These are phyloP conservation scores for Spheniscus mendiculus DNA, from an alignment of 2,113 vertebrate genomes.

Conservation along the genomic window DNA sequence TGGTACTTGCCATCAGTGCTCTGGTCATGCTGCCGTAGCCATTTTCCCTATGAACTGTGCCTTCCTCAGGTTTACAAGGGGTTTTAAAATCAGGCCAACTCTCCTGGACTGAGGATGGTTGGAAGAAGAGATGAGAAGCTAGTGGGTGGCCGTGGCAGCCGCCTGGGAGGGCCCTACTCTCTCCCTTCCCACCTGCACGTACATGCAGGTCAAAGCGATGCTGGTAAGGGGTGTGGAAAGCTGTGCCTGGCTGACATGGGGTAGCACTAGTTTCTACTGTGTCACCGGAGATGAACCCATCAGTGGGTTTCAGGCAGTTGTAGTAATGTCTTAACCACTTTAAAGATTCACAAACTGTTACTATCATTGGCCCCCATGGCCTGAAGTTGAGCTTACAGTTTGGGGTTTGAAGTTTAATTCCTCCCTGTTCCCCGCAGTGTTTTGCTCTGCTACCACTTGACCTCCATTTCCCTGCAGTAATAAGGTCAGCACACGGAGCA, in stretches of 20 bases:
- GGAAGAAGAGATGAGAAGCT: not conserved
- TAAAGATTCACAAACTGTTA: not conserved
- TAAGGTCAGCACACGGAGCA: not conserved
- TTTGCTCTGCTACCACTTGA: not conserved
- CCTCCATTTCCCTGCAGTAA: not conserved
- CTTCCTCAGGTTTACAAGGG: not conserved
- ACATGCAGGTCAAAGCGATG: rapidly evolving
- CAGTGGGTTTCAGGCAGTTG: not conserved
- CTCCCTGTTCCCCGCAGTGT: not conserved
- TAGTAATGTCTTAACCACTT: not conserved
- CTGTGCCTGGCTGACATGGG: not conserved
- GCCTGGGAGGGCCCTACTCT: not conserved
- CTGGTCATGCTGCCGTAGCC: not conserved
- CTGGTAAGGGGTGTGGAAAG: not conserved
- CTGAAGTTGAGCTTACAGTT: not conserved
- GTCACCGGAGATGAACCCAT: not conserved
- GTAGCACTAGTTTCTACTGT: not conserved
- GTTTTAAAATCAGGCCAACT: not conserved
- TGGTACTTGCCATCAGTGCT: not conserved
- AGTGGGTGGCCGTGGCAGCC: not conserved
- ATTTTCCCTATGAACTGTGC: not conserved
- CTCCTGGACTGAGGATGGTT: not conserved
- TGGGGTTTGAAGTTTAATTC: not conserved
- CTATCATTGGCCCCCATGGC: not conserved
- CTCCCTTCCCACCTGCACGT: rapidly evolving